phyloP scores from a whole-genome alignment of 2,888 invertebrate species.

The Chrysotoxum bicinctum region DNA sequence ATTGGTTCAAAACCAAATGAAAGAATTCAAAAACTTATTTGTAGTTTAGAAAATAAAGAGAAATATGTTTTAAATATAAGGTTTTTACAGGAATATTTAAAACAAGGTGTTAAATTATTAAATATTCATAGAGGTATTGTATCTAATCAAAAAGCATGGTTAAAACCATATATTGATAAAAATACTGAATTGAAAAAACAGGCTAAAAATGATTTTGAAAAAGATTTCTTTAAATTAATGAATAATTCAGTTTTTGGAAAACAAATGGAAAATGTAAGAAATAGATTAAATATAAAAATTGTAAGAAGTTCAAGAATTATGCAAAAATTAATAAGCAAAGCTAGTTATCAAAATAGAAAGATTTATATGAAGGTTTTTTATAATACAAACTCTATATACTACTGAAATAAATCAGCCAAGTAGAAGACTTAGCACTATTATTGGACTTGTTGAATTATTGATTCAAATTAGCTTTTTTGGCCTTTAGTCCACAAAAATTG shows the following conservation, averaged over 20 bases:
- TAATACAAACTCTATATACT: too few species aligned
- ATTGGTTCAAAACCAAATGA: constrained; percentile 32
- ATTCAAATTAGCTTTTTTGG: too few species aligned
- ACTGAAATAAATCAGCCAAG: too few species aligned
- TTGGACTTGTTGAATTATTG: too few species aligned
- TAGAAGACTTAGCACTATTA: too few species aligned
- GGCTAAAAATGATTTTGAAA: constrained; percentile 77
- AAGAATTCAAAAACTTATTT: constrained; percentile 33
- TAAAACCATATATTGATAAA: constrained; percentile 74
- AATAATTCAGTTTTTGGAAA: constrained; percentile 34
- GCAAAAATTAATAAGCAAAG: background rate
- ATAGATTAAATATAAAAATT: constrained; percentile 35
- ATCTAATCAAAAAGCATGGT: constrained; percentile 77
- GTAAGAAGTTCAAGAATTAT: constrained; percentile 22
- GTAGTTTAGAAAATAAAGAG: constrained; percentile 21
- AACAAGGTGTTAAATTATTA: constrained; percentile 76
- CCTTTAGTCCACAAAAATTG: too few species aligned
- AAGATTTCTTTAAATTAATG: constrained; percentile 79
- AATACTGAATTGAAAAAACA: constrained; percentile 75
- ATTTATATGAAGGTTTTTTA: too few species aligned
- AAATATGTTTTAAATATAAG: constrained; percentile 19
- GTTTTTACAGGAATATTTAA: constrained; percentile 33
- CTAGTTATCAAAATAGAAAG: constrained; percentile 30
- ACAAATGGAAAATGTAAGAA: constrained; percentile 45
- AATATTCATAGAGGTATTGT: constrained; percentile 74